phyloP scores from a whole-genome alignment of 1,140 invertebrate genomes.

The Harpegnathos saltator region DNA sequence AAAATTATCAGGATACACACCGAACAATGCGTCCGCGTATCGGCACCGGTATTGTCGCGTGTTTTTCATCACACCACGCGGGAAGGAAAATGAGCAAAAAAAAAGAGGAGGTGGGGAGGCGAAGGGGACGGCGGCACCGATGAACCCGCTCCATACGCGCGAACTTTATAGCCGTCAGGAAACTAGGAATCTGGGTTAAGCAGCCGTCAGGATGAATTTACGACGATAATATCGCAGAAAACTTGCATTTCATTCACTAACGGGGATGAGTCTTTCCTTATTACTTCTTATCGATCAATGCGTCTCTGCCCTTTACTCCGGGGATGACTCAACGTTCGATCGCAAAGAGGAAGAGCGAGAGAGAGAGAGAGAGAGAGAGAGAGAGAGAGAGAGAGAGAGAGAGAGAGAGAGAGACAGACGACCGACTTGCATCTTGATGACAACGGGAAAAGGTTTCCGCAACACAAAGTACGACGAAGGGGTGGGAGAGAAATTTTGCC shows the following conservation, averaged over 20 bases:
- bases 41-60: constrained; percentile 40
- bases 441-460: too few relatives aligned
- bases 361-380: too few relatives aligned
- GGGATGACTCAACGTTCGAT: constrained; percentile 12
- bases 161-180: constrained; percentile 40
- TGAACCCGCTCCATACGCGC: constrained; percentile 3
- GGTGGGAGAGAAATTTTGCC: too few relatives aligned
- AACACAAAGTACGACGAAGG: too few relatives aligned
- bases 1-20: not conserved
- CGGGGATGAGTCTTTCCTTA: constrained; percentile 60
- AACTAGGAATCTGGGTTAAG: constrained; percentile 77
- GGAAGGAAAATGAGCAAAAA: too few relatives aligned
- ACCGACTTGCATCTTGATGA: too few relatives aligned
- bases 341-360: constrained; percentile 12
- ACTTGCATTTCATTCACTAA: constrained; percentile 77
- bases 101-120: not conserved
- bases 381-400: too few relatives aligned
- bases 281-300: constrained; percentile 74
- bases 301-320: not conserved
- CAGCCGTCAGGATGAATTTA: constrained; percentile 78
- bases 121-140: not conserved
- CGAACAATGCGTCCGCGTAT: not conserved
- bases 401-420: too few relatives aligned
- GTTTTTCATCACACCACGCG: not conserved
- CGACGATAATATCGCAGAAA: constrained; percentile 79